A percentile compares a stretch with the other conserved stretches of the same genome.
Evolutionary conservation across 2,797 vertebrate species (phyloP).

Genomic region (Valencia hispanica): DNA sequence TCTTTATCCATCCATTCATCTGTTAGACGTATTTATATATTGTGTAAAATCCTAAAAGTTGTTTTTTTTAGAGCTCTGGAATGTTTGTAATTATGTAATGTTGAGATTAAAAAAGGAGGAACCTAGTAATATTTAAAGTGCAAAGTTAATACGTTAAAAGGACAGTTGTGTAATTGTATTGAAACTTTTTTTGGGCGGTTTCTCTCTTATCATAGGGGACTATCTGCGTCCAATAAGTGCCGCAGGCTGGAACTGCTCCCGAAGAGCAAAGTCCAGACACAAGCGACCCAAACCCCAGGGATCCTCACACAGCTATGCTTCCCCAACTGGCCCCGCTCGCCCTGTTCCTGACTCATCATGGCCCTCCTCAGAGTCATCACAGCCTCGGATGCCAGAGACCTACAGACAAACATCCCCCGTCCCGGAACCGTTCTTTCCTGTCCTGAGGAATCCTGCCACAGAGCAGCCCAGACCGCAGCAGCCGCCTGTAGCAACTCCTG

Average conservation of each 20-base stretch:
- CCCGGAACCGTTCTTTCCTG: conserved; percentile 59
- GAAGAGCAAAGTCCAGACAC: conserved; percentile 78
- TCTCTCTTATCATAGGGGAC: conserved; percentile 65
- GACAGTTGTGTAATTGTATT: neutral
- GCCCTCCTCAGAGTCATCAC: conserved; percentile 76
- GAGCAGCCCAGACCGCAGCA: conserved; percentile 57
- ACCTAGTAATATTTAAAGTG: neutral
- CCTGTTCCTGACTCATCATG: conserved; percentile 68
- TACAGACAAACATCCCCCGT: conserved; percentile 68
- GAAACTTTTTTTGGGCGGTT: neutral
- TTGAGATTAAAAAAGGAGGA: neutral
- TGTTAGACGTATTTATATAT: too few relatives aligned
- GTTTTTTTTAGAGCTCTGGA: neutral
- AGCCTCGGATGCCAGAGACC: conserved; percentile 56
- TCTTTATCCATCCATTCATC: neutral
- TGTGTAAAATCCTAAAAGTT: neutral
- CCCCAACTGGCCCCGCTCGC: conserved; percentile 53
- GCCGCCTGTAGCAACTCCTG: conserved; percentile 40
- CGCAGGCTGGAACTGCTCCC: conserved; percentile 73
- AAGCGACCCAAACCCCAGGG: conserved; percentile 81
- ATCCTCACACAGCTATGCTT: conserved; percentile 73
- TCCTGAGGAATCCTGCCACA: conserved; percentile 44
- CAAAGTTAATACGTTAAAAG: neutral
- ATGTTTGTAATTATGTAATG: neutral
- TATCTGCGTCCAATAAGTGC: conserved; percentile 61